Evolutionary conservation across 2,888 invertebrate species (phyloP), one percentile per base, ranked within the genome.

Genomic region (Athalia cordata): DNA sequence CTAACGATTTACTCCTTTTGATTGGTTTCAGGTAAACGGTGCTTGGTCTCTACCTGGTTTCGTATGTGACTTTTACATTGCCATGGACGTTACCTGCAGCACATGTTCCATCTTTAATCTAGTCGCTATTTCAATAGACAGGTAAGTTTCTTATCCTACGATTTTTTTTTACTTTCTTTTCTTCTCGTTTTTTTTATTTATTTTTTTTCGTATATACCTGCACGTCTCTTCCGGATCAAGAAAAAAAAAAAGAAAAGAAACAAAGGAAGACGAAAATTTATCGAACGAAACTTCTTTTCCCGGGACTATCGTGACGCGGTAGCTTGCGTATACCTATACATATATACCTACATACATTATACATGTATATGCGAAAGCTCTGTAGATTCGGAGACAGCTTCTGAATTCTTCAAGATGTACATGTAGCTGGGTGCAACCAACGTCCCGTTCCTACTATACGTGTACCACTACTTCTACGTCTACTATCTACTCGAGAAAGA

Each of bases 31-130:
- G 96, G 95, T 96, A 82, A 95, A 96, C 90, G 96, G 96, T 77
- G 94, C 94, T 72, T 98, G 98, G 98, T 95, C 95, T 49, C 92
- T 98, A 86, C 97, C 98, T 61, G 95, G 95, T 84, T 95, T 97
- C 88, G 95, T 97, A 85, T 99, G 98, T 91, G 98, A 98, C 92
- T 96, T 98, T 91, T 99, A 98, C 94, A 98, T 98, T 90, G 98
- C 98, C 78, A 97, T 97, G 95, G 98, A 99, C 91, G 98, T 99
- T 88, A 97, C 96, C 83, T 98, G 98, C 90, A 98, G 98, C 86
- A 99, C 98, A 81, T 98, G 98, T 87, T 98, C 98, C 89, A 99
- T 99, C 91, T 97, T 98, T 92, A 98, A 99, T 93, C 93, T 98
- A 90, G 97, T 98, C 84, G 98, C 98, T 86, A 99, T 99, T 91